These are phyloP conservation scores for Pseudochromis fuscus DNA, from an alignment of 2,797 vertebrate genomes.

Conservation along the genomic window DNA sequence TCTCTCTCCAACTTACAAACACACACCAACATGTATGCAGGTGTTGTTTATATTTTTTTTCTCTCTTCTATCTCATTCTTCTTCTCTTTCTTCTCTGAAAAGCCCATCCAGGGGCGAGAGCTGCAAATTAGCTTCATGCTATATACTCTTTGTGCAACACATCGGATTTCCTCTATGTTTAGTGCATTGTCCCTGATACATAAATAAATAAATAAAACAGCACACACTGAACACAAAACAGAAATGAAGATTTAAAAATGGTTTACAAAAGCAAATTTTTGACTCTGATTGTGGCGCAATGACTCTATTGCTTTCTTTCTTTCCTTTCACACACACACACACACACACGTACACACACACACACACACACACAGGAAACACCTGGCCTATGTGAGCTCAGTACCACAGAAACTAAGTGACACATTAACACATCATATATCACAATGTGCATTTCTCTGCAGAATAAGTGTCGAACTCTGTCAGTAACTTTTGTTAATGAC, in stretches of 20 bases:
- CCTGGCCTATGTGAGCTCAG: slow-evolving; percentile 78
- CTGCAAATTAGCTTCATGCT: too few species aligned
- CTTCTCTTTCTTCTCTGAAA: too few species aligned
- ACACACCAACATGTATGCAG: too few species aligned
- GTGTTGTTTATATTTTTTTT: too few species aligned
- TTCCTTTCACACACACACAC: slow-evolving; percentile 17
- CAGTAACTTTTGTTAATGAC: slow-evolving; percentile 24
- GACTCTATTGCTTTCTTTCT: slow-evolving; percentile 18
- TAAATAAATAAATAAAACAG: neutral
- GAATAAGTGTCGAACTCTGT: slow-evolving; percentile 18
- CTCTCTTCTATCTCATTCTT: neutral
- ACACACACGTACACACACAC: slow-evolving; percentile 36
- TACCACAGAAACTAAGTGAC: slow-evolving; percentile 79
- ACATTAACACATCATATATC: slow-evolving; percentile 58
- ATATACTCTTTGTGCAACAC: too few species aligned
- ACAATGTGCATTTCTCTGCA: slow-evolving; percentile 43
- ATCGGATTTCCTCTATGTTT: too few species aligned
- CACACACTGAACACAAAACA: neutral
- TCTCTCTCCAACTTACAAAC: too few species aligned
- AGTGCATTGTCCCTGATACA: too few species aligned
- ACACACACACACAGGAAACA: slow-evolving; percentile 83
- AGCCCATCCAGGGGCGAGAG: too few species aligned
- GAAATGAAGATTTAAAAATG: slow-evolving; percentile 8
- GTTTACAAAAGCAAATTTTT: slow-evolving; percentile 4
- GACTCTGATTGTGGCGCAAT: neutral